phyloP scores from a whole-genome alignment of 2,888 invertebrate species.

The Hypena proboscidalis region DNA sequence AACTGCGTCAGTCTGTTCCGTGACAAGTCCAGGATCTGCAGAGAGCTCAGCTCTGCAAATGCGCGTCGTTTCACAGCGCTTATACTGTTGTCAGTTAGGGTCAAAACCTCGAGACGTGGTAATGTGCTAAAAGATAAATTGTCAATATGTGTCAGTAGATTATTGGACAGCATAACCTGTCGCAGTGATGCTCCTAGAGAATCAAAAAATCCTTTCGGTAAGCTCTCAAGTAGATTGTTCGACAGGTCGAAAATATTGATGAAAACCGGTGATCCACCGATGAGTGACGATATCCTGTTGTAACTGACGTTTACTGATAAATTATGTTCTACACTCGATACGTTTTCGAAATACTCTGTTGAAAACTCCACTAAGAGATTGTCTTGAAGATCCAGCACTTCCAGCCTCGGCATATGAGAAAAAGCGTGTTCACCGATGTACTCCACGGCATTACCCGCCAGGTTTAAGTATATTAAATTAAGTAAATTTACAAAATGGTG shows the following conservation, averaged over 20 bases:
- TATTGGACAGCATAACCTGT: conserved; percentile 85
- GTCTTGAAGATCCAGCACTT: conserved; percentile 90
- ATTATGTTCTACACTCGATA: conserved; percentile 84
- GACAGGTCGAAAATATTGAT: conserved; percentile 88
- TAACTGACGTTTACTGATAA: conserved; percentile 90
- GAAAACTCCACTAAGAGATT: conserved; percentile 88
- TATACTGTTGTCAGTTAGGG: conserved; percentile 88
- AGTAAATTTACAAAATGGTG: conserved; percentile 89
- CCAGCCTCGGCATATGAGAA: conserved; percentile 87
- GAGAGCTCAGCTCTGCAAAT: conserved; percentile 79
- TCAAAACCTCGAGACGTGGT: conserved; percentile 68
- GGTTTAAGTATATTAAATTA: conserved; percentile 89
- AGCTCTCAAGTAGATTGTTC: conserved; percentile 85
- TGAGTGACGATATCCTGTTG: conserved; percentile 81
- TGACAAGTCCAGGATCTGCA: conserved; percentile 62
- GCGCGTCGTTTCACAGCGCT: conserved; percentile 87
- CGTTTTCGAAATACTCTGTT: conserved; percentile 86
- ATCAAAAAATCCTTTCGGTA: conserved; percentile 86
- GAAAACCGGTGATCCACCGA: conserved; percentile 61
- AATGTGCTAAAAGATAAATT: conserved; percentile 65
- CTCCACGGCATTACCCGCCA: conserved; percentile 90
- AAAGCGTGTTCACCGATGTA: conserved; percentile 89
- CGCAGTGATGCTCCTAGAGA: conserved; percentile 55
- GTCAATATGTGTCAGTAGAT: conserved; percentile 71
- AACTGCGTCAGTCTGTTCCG: conserved; percentile 54